These are phyloP conservation scores for Hypothenemus hampei DNA, from an alignment of 1,140 invertebrate species.

Conservation along the genomic window DNA sequence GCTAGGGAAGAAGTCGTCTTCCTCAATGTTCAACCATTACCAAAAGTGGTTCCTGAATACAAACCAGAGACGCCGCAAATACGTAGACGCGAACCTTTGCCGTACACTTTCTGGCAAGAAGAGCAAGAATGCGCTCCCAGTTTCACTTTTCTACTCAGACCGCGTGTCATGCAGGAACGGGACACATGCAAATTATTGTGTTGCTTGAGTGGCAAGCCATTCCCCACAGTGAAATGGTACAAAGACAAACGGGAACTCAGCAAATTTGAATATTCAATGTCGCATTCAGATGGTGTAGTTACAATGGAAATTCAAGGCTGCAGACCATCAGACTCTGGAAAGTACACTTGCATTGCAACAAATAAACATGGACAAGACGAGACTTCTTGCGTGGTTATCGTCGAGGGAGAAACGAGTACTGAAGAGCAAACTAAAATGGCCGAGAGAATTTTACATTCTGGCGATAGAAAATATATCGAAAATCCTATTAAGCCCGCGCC, in stretches of 20 bases:
- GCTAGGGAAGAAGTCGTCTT: constrained; percentile 94
- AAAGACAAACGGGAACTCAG: constrained; percentile 89
- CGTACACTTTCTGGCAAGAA: constrained; percentile 84
- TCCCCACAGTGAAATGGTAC: constrained; percentile 87
- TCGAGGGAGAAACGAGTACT: constrained; percentile 84
- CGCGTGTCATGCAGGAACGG: constrained; percentile 93
- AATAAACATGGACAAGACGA: constrained; percentile 92
- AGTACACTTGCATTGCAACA: constrained; percentile 88
- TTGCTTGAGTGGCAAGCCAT: constrained; percentile 89
- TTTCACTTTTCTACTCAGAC: constrained; percentile 96
- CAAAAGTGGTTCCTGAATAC: constrained; percentile 74
- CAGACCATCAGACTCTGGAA: constrained; percentile 90
- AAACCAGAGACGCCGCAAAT: constrained; percentile 66
- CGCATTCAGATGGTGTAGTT: constrained; percentile 87
- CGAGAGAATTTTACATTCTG: constrained; percentile 81
- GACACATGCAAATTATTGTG: constrained; percentile 96
- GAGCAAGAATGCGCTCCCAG: constrained; percentile 83
- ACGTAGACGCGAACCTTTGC: constrained; percentile 72
- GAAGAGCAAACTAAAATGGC: constrained; percentile 75
- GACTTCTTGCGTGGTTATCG: constrained; percentile 92
- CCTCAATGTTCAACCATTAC: constrained; percentile 92
- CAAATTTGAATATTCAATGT: constrained; percentile 86
- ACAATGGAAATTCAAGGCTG: constrained; percentile 95
- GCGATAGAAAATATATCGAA: constrained; percentile 78
- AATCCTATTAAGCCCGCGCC: constrained; percentile 73